Evolutionary conservation across 2,888 invertebrate species (phyloP).

Genomic region (Papilio elwesi): DNA sequence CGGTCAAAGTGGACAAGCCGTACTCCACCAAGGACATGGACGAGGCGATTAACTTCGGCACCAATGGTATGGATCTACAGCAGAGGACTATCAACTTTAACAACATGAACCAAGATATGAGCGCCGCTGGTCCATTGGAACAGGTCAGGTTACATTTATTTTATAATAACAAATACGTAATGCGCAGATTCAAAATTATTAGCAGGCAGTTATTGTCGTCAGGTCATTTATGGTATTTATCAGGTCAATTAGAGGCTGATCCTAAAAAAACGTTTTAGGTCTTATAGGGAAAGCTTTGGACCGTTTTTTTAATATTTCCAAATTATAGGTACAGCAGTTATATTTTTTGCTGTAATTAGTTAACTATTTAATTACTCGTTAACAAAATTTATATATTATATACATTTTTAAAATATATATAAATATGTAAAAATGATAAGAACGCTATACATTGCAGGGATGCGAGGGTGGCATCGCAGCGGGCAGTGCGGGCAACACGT

Average conservation of each 20-base stretch:
- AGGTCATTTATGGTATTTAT: too few species aligned
- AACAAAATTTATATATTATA: too few species aligned
- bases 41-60: conserved; percentile 56
- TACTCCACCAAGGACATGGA: conserved; percentile 63
- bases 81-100: conserved; percentile 60
- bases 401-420: not conserved
- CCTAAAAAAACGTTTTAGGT: too few species aligned
- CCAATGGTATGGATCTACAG: conserved; percentile 59
- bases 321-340: too few species aligned
- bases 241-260: too few species aligned
- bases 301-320: too few species aligned
- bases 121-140: conserved; percentile 57
- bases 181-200: too few species aligned
- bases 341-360: too few species aligned
- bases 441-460: conserved; percentile 30
- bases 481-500: conserved; percentile 66
- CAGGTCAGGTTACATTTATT: conserved; percentile 54
- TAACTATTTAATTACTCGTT: too few species aligned
- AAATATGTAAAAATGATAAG: not conserved
- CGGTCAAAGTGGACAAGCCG: conserved; percentile 62
- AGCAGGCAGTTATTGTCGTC: too few species aligned
- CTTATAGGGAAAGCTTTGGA: too few species aligned
- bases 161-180: too few species aligned
- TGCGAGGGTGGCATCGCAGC: conserved; percentile 41
- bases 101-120: conserved; percentile 54